Evolutionary conservation across 53 echinoderm and acorn worm genomes (phyloP).

Genomic region (Arbacia lixula): DNA sequence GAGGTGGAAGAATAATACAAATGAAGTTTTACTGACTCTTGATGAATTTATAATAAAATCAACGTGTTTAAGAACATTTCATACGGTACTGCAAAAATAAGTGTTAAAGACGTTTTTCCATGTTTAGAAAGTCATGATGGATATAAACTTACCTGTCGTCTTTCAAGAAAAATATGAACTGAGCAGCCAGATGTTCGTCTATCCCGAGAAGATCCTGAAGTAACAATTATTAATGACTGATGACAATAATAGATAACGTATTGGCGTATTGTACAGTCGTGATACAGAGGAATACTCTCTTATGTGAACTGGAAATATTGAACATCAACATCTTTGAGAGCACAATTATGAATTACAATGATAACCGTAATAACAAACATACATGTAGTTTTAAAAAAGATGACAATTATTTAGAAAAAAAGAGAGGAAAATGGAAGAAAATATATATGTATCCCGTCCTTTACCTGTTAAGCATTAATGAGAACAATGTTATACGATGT

Average conservation of each 20-base stretch:
- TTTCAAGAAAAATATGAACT: constrained; percentile 77
- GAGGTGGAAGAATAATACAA: background rate
- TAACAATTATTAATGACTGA: background rate
- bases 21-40: background rate
- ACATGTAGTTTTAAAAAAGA: too few species aligned
- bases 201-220: constrained; percentile 80
- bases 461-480: too few species aligned
- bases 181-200: constrained; percentile 78
- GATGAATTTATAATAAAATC: too few species aligned
- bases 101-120: background rate
- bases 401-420: too few species aligned
- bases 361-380: background rate
- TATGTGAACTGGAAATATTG: too few species aligned
- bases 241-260: too few species aligned
- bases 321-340: background rate
- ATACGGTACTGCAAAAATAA: background rate
- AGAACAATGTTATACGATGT: too few species aligned
- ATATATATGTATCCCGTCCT: too few species aligned
- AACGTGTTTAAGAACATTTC: background rate
- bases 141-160: constrained; percentile 57
- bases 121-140: background rate
- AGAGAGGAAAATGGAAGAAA: too few species aligned
- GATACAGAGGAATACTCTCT: too few species aligned
- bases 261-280: too few species aligned
- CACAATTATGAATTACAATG: background rate